Evolutionary conservation across 2,113 vertebrate species (phyloP).

Genomic region (Micromys minutus): DNA sequence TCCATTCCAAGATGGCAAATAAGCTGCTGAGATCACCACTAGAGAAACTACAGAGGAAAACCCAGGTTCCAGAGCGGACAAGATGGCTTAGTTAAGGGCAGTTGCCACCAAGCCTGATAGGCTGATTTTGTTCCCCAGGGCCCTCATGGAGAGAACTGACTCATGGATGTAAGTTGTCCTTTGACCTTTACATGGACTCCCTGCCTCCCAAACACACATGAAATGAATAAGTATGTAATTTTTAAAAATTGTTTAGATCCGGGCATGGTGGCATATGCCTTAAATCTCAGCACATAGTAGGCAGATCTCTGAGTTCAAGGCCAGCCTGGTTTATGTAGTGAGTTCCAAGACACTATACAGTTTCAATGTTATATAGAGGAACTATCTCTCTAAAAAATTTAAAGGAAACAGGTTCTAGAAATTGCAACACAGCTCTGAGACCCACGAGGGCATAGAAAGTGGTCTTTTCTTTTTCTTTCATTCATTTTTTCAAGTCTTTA

Average conservation of each 20-base stretch:
- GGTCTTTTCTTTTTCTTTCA: neutral
- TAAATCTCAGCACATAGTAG: neutral
- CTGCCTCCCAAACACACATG: neutral
- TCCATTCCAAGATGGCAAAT: slow-evolving; percentile 30
- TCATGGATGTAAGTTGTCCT: neutral
- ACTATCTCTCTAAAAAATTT: neutral
- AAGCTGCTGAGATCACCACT: neutral
- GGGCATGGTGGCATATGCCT: neutral
- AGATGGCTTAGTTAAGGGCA: neutral
- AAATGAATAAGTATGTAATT: neutral
- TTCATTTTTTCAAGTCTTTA: neutral
- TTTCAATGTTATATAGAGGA: neutral
- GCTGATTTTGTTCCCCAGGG: neutral
- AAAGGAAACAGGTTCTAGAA: slow-evolving; percentile 17
- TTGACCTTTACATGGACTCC: neutral
- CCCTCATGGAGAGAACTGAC: neutral
- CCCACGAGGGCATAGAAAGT: neutral
- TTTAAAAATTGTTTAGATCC: neutral
- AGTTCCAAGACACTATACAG: neutral
- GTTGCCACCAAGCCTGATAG: neutral
- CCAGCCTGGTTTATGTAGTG: neutral
- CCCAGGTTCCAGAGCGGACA: neutral
- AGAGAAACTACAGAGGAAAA: slow-evolving; percentile 26
- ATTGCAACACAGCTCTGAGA: neutral
- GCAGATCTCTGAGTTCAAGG: neutral